Percentiles rank a stretch among this genome's conserved stretches.
Evolutionary conservation across 2,797 vertebrate species (phyloP).

Genomic region (Takifugu ocellatus): DNA sequence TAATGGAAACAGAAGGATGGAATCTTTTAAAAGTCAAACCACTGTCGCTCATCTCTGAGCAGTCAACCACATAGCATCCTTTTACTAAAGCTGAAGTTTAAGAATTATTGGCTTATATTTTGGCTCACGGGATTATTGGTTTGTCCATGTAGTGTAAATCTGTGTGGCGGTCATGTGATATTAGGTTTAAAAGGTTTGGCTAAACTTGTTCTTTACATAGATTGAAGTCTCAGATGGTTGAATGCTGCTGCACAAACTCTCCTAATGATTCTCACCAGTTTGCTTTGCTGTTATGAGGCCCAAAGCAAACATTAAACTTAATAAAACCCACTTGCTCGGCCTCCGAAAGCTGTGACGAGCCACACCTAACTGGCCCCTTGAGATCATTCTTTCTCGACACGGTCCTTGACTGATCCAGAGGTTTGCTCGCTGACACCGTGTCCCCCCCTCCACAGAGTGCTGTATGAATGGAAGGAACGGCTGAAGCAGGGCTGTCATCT

Average conservation of each 20-base stretch:
- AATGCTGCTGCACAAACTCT: background rate
- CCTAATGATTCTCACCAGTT: background rate
- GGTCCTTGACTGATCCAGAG: background rate
- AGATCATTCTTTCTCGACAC: slow-evolving; percentile 9
- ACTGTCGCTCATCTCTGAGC: slow-evolving; percentile 15
- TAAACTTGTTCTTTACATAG: too few species aligned
- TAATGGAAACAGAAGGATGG: slow-evolving; percentile 26
- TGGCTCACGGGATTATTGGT: too few species aligned
- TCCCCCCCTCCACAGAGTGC: slow-evolving; percentile 72
- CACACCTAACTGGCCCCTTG: slow-evolving; percentile 18
- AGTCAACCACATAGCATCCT: background rate
- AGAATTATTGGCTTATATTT: too few species aligned
- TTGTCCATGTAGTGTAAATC: too few species aligned
- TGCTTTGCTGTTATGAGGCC: background rate
- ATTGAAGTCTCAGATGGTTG: too few species aligned
- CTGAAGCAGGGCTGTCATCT: slow-evolving; percentile 91
- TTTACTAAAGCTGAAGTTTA: too few species aligned
- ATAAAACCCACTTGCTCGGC: slow-evolving; percentile 15
- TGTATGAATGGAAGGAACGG: slow-evolving; percentile 94
- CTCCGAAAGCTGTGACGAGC: slow-evolving; percentile 15
- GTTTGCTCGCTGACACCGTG: slow-evolving; percentile 9
- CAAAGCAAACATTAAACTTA: slow-evolving; percentile 14
- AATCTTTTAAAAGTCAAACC: slow-evolving; percentile 18
- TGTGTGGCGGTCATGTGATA: too few species aligned
- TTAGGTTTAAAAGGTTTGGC: too few species aligned